A percentile compares a stretch with the other conserved stretches of the same genome.
Evolutionary conservation across 2,113 vertebrate species (phyloP).

Genomic region (Gobius niger): DNA sequence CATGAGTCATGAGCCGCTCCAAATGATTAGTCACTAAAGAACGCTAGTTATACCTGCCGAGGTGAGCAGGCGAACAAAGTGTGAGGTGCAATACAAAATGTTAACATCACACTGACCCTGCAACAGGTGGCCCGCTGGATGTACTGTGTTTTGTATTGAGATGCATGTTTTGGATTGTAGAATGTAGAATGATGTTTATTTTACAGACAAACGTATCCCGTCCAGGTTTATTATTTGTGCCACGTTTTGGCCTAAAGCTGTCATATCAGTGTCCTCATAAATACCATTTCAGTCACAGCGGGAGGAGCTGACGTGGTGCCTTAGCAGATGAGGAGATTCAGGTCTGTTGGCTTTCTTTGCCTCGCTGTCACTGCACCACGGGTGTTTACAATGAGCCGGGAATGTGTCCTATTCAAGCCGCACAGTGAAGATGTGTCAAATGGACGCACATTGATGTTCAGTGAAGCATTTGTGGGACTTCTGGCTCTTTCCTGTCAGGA

Average conservation of each 20-base stretch:
- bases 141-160: no score
- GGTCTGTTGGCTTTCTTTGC: constrained; percentile 49
- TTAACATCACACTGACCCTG: no score
- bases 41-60: constrained; percentile 19
- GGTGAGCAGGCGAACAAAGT: background rate
- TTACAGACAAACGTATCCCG: background rate
- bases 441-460: constrained; percentile 64
- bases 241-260: background rate
- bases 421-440: constrained; percentile 59
- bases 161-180: no score
- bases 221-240: background rate
- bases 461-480: constrained; percentile 70
- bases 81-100: background rate
- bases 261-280: constrained; percentile 1
- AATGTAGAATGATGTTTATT: background rate
- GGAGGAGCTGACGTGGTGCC: constrained; percentile 11
- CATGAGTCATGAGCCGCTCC: constrained; percentile 63
- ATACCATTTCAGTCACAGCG: constrained; percentile 5
- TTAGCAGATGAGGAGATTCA: constrained; percentile 43
- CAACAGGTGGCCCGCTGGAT: no score
- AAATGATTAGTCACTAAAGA: constrained; percentile 59
- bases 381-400: constrained; percentile 43
- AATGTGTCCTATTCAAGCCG: constrained; percentile 54
- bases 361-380: constrained; percentile 32
- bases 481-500: constrained; percentile 59